Conservation (phyloP, 2,888 invertebrate genomes). For the Acleris laterana region DNA sequence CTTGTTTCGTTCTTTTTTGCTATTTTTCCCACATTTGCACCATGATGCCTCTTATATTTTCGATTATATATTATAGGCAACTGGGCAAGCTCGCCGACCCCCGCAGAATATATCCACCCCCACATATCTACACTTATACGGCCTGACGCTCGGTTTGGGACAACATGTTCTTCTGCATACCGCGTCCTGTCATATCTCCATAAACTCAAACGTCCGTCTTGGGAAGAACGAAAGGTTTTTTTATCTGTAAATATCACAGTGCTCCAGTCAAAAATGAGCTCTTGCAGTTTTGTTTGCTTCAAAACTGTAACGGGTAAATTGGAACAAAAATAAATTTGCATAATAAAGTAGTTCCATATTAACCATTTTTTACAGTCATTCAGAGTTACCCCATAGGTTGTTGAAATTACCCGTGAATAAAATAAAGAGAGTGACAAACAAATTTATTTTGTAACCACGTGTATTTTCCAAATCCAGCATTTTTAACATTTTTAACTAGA, state of each 20-base stretch:
- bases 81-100: neutral
- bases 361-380: too few species aligned
- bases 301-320: too few species aligned
- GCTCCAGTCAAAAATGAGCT: neutral
- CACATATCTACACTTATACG: neutral
- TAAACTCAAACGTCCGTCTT: constrained; percentile 3
- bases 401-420: too few species aligned
- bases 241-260: neutral
- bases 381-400: too few species aligned
- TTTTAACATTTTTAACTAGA: too few species aligned
- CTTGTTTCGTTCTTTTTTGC: constrained; percentile 1
- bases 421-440: too few species aligned
- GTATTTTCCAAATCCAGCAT: too few species aligned
- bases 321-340: too few species aligned
- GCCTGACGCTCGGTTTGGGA: neutral
- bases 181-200: constrained; percentile 7
- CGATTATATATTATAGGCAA: neutral
- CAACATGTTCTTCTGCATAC: constrained; percentile 1
- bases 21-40: neutral
- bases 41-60: constrained; percentile 2
- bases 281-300: constrained; percentile 3
- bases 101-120: constrained; percentile 2
- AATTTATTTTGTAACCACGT: too few species aligned
- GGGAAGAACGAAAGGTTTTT: neutral
- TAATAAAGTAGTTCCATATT: too few species aligned